phyloP scores from a whole-genome alignment of 1,140 invertebrate genomes.

The Lepidostoma basale region DNA sequence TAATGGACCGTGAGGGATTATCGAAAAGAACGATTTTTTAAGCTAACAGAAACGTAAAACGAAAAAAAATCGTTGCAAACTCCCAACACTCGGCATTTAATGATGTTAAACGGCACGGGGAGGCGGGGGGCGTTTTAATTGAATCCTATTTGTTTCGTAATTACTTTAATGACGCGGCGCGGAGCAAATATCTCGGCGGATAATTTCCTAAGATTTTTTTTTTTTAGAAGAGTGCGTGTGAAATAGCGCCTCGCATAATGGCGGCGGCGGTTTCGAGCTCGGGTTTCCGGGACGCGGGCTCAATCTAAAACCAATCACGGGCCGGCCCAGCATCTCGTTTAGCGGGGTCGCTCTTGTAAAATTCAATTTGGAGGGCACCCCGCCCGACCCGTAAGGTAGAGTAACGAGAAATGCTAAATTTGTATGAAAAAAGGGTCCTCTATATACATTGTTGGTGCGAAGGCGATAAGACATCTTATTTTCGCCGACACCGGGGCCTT shows the following conservation, averaged over 20 bases:
- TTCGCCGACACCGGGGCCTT: constrained; percentile 6
- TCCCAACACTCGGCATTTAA: background rate
- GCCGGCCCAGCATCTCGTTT: constrained; percentile 4
- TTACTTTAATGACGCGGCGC: no score
- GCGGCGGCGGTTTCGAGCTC: background rate
- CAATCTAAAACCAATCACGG: constrained; percentile 31
- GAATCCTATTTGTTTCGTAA: no score
- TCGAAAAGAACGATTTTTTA: background rate
- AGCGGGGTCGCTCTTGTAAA: constrained; percentile 23
- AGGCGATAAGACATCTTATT: constrained; percentile 23
- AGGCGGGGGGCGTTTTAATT: background rate
- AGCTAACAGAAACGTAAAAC: background rate
- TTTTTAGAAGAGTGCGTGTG: no score
- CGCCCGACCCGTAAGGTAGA: constrained; percentile 14
- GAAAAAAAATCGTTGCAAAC: background rate
- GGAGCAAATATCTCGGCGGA: no score
- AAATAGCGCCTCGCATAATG: no score
- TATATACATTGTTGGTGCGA: background rate
- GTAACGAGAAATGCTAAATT: constrained; percentile 29
- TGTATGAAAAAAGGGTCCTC: constrained; percentile 21
- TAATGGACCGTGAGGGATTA: background rate
- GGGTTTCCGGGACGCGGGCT: background rate
- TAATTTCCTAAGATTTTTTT: no score
- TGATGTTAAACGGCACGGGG: background rate
- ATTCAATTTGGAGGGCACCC: constrained; percentile 13